Base-by-base conservation (phyloP, 2,888 invertebrate species). In the Trachelus troglodyta region DNA sequence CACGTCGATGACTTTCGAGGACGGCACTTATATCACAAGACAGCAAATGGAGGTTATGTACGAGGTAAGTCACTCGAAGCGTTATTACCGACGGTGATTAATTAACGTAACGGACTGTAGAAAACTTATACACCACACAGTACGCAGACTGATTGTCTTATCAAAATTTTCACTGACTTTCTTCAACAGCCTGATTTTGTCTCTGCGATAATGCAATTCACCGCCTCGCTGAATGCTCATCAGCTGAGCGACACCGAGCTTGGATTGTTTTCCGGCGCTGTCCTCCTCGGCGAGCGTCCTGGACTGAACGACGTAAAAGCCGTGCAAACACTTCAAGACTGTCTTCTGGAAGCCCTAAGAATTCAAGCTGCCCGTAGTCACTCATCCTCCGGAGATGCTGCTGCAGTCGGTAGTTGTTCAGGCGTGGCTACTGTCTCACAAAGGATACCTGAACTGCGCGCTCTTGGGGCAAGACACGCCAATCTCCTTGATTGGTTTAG, bases 401-500 rank as follows among this genome's bases (percentile, higher is more conserved):
- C 80, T 83, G 82, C 87, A 81, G 80, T 84, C 81, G 83, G 90
- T 79, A 40, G 92, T 40, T 87, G 92, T 23, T 85, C 93, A 77
- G 85, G 87, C 15, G 86, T 88, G 9, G 91, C 92, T 40, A 89
- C 93, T 78, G 93, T 93, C 81, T 92, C 93, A 81, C 93, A 94
- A 91, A 93, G 90, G 90, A 93, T 97, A 89, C 95, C 95, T 71
- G 97, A 98, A 91, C 93, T 97, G 82, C 94, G 96, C 80, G 94
- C 95, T 56, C 93, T 99, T 77, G 97, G 98, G 56, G 93, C 94
- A 73, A 95, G 96, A 84, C 98, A 98, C 92, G 94, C 95, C 85
- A 95, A 96, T 83, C 95, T 97, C 87, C 93, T 98, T 88, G 95
- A 95, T 90, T 99, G 98, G 98, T 98, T 97, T 92, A 95, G 98